Percentiles rank a stretch among this genome's conserved stretches.
phyloP scores from a whole-genome alignment of 37 sponge, comb jelly and placozoan species.

The Spongilla lacustris region DNA sequence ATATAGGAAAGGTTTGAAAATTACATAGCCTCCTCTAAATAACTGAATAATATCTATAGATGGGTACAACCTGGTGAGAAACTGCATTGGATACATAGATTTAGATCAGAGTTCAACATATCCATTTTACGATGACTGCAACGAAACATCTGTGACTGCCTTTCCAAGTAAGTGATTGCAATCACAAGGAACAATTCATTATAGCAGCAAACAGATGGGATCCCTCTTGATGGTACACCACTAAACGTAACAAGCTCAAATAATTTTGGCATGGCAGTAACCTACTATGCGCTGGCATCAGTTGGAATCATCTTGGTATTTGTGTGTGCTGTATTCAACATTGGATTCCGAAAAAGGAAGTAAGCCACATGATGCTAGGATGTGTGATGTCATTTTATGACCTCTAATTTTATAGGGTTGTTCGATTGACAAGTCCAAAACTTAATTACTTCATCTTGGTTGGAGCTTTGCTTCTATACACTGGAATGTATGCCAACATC shows the following conservation, averaged over 20 bases:
- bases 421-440: conserved; percentile 60
- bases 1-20: background rate
- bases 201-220: background rate
- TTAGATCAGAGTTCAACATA: background rate
- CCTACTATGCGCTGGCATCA: background rate
- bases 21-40: background rate
- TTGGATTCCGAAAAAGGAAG: background rate
- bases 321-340: background rate
- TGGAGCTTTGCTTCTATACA: conserved; percentile 34
- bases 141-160: background rate
- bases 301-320: background rate
- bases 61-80: background rate
- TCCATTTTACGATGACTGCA: background rate
- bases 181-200: background rate
- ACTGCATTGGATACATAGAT: background rate
- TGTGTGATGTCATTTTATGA: too few relatives aligned
- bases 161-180: background rate
- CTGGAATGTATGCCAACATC: conserved; percentile 15
- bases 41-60: background rate
- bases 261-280: background rate
- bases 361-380: too few relatives aligned
- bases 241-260: background rate
- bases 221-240: background rate
- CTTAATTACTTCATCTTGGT: conserved; percentile 59
- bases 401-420: conserved; percentile 18